Base-by-base conservation (phyloP, 2,888 invertebrate genomes). In the Ochropacha duplaris region DNA sequence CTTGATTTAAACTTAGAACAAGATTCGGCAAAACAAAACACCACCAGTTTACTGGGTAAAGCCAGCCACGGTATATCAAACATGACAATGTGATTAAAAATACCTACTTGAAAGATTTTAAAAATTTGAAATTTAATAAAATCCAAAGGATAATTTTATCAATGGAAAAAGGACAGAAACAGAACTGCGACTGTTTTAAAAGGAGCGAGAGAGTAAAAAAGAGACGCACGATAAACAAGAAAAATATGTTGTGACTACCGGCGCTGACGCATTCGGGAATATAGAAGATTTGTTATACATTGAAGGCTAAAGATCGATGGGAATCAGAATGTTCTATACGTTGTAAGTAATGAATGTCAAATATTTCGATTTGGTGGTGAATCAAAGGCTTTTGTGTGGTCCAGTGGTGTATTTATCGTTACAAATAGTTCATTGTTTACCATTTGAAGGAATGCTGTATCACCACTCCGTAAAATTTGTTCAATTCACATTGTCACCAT, bases 111-210 rank as follows among this genome's bases (percentile, higher is more conserved):
- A n/a, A 9, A 9, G 28, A 9, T 9, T 9, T 9, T 28, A 28
- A 28, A 68, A 64, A 86, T 86, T 87, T 74, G 55, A 69, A 68
- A 86, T 86, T 86, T 74, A 66, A 72, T 78, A 76, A 79, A 72
- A 76, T 75, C 76, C 74, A 80, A 69, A 73, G 82, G 81, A 87
- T 87, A 86, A 86, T 87, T 86, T 84, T 84, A 87, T 87, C 87
- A 82, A 79, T 78, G 72, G 75, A 71, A 70, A 82, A 81, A 81
- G 76, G 69, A 66, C 72, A 66, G 73, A 72, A 78, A 78, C 71
- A 70, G 64, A 36, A 36, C 71, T 77, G 67, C 72, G 77, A 78
- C 72, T 73, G 75, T 60, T 62, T 65, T 66, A 83, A 83, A 83
- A 82, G 31, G 31, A 31, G 31, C 31, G 31, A 31, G 12, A 31